Conservation (phyloP, 2,888 invertebrate species). For the Agonopterix heracliana region DNA sequence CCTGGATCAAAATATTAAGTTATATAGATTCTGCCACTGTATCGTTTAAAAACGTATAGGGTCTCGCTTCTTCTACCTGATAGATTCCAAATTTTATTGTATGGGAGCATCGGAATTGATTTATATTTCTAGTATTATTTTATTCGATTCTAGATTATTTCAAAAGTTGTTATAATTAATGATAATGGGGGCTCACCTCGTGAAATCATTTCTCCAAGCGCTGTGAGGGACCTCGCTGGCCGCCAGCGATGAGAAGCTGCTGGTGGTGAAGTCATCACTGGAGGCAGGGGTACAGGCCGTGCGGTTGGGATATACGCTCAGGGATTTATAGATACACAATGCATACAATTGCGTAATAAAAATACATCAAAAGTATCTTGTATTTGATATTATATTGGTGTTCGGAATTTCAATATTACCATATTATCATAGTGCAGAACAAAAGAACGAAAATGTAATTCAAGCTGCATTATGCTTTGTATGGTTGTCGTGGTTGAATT, state of each 20-base stretch:
- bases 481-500: too few species aligned
- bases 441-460: too few species aligned
- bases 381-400: too few species aligned
- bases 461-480: too few species aligned
- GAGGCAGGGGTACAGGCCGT: conserved; percentile 53
- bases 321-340: conserved; percentile 62
- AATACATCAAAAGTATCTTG: conserved; percentile 12
- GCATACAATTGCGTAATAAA: conserved; percentile 45
- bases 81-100: too few species aligned
- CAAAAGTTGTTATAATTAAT: not conserved
- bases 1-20: not conserved
- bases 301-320: conserved; percentile 54
- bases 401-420: too few species aligned
- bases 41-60: too few species aligned
- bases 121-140: not conserved
- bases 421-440: too few species aligned
- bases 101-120: too few species aligned
- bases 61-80: too few species aligned
- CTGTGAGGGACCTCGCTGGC: conserved; percentile 55
- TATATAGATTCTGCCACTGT: not conserved
- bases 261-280: conserved; percentile 67
- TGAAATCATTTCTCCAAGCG: conserved; percentile 65
- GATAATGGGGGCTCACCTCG: conserved; percentile 48
- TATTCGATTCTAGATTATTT: not conserved
- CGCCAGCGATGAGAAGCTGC: conserved; percentile 60